Evolutionary conservation across 2,888 invertebrate genomes (phyloP).

Genomic region (Cryptocheilus praepositus): DNA sequence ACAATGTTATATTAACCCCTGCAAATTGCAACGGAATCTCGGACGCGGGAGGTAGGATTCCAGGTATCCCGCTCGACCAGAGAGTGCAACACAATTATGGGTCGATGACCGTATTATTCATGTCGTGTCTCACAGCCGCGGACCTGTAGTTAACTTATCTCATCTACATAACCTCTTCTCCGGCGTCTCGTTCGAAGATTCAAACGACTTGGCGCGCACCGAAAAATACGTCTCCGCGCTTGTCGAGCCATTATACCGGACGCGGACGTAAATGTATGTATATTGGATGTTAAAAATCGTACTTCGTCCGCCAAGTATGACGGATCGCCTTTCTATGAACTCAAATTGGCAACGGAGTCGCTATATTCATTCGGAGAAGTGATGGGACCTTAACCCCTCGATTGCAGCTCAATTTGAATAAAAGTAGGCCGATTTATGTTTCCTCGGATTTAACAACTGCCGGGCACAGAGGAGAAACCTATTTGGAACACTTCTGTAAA

Average conservation of each 20-base stretch:
- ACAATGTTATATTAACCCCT: no score
- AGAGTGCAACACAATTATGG: constrained; percentile 64
- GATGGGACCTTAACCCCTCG: no score
- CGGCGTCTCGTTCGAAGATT: constrained; percentile 45
- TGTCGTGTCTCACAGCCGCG: constrained; percentile 58
- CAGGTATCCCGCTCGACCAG: constrained; percentile 60
- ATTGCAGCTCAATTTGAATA: no score
- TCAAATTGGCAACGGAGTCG: constrained; percentile 7
- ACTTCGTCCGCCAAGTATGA: background rate
- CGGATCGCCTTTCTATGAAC: background rate
- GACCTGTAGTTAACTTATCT: constrained; percentile 65
- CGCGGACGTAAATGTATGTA: constrained; percentile 20
- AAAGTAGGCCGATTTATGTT: no score
- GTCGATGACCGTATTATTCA: constrained; percentile 65
- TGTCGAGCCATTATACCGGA: constrained; percentile 13
- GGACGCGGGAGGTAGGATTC: constrained; percentile 51
- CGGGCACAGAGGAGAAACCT: no score
- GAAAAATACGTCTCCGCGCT: constrained; percentile 34
- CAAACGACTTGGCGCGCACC: constrained; percentile 36
- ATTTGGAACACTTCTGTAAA: no score
- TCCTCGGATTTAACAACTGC: no score
- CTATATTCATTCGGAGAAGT: background rate
- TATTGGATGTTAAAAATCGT: constrained; percentile 14
- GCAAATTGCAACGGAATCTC: constrained; percentile 50
- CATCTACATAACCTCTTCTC: constrained; percentile 63